Conservation (phyloP, 2,888 invertebrate genomes). For the Nymphalis polychloros region DNA sequence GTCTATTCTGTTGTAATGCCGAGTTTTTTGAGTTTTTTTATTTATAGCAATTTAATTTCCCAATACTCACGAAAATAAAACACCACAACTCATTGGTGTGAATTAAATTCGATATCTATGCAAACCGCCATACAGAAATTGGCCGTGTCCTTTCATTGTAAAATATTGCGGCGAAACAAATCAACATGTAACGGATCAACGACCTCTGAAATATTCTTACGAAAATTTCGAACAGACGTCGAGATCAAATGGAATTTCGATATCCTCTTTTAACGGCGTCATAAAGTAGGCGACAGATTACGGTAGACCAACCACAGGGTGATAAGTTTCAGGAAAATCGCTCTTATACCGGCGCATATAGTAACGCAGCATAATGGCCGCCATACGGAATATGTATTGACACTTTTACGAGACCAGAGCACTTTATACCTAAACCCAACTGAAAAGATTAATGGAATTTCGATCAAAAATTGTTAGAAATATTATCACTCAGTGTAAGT, state of each 20-base stretch:
- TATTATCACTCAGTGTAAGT: slow-evolving; percentile 4
- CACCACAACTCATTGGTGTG: no score
- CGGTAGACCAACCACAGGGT: not conserved
- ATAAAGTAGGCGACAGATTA: slow-evolving; percentile 25
- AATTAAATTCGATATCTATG: no score
- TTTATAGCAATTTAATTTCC: no score
- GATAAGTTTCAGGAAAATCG: not conserved
- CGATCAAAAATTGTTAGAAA: not conserved
- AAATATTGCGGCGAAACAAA: no score
- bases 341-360: not conserved
- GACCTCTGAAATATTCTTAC: slow-evolving; percentile 2
- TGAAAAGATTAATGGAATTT: slow-evolving; percentile 3
- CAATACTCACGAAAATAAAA: no score
- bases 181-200: not conserved
- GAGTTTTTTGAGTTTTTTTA: no score
- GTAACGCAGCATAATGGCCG: not conserved
- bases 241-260: slow-evolving; percentile 18
- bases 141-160: not conserved
- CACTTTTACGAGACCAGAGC: slow-evolving; percentile 12
- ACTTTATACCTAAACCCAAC: not conserved
- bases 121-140: no score
- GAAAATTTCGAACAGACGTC: slow-evolving; percentile 3
- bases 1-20: no score
- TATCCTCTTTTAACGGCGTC: slow-evolving; percentile 16
- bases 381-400: not conserved